Evolutionary conservation across 2,888 invertebrate genomes (phyloP).

Genomic region (Smittia sp.): DNA sequence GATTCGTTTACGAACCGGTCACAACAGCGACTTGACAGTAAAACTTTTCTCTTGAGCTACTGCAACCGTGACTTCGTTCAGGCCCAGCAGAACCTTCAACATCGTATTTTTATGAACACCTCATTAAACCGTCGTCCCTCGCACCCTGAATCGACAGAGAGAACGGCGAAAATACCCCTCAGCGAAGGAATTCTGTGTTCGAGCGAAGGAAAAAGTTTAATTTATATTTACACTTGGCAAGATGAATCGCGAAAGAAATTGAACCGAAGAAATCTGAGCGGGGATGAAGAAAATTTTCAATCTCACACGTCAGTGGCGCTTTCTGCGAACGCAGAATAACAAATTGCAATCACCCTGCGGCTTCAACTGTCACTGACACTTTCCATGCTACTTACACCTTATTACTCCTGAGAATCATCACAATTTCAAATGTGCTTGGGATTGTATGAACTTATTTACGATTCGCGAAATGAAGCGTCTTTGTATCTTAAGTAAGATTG

Average conservation of each 20-base stretch:
- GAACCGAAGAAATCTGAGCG: conserved; percentile 6
- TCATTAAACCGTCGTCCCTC: conserved; percentile 28
- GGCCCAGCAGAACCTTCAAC: conserved; percentile 22
- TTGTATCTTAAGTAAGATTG: no score
- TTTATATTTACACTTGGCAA: conserved; percentile 32
- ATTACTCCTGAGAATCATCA: conserved; percentile 31
- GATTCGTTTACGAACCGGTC: background rate
- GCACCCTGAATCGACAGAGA: background rate
- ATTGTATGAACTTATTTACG: no score
- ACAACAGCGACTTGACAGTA: background rate
- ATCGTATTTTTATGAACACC: conserved; percentile 38
- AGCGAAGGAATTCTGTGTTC: conserved; percentile 28
- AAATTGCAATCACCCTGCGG: conserved; percentile 35
- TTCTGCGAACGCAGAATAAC: conserved; percentile 35
- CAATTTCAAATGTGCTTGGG: no score
- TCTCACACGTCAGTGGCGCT: conserved; percentile 39
- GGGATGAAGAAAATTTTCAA: conserved; percentile 29
- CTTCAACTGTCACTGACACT: conserved; percentile 32
- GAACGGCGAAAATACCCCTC: conserved; percentile 17
- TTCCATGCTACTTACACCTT: conserved; percentile 39
- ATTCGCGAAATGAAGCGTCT: no score
- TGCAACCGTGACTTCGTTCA: background rate
- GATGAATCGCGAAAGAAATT: conserved; percentile 25
- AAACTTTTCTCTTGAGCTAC: background rate
- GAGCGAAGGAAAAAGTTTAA: conserved; percentile 17